Conservation (phyloP, 2,797 vertebrate species). For the Enteromius trimaculatus region DNA sequence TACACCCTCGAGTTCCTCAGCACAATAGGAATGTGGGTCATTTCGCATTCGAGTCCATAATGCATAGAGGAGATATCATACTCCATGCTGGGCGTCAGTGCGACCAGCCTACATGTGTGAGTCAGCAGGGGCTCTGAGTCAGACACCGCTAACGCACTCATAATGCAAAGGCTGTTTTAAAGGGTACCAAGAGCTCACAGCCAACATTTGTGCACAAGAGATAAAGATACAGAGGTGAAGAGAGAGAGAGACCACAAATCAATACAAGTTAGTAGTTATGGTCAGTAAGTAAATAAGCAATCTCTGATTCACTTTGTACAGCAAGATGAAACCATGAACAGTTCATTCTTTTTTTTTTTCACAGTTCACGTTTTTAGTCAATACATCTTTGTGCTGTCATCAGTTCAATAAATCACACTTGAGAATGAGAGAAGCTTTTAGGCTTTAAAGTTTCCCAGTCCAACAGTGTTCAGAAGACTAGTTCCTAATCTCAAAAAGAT, state of each 20-base stretch:
- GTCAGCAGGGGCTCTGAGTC: slow-evolving; percentile 42
- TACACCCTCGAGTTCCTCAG: slow-evolving; percentile 64
- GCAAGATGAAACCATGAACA: slow-evolving; percentile 65
- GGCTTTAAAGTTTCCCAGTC: slow-evolving; percentile 63
- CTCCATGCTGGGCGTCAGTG: slow-evolving; percentile 53
- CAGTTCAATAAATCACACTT: slow-evolving; percentile 67
- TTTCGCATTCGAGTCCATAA: slow-evolving; percentile 59
- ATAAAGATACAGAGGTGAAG: slow-evolving; percentile 44
- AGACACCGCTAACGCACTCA: slow-evolving; percentile 33
- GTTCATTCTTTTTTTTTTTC: slow-evolving; percentile 61
- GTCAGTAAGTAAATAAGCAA: slow-evolving; percentile 55
- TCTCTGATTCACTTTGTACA: slow-evolving; percentile 69
- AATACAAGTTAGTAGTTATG: slow-evolving; percentile 49
- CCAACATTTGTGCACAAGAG: slow-evolving; percentile 45
- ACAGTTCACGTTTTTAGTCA: slow-evolving; percentile 1
- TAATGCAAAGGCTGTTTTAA: slow-evolving; percentile 57
- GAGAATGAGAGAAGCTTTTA: slow-evolving; percentile 67
- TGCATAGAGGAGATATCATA: slow-evolving; percentile 62
- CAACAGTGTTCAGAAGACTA: slow-evolving; percentile 63
- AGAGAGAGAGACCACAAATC: slow-evolving; percentile 33
- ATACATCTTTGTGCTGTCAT: slow-evolving; percentile 55
- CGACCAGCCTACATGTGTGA: slow-evolving; percentile 43
- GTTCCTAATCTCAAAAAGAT: slow-evolving; percentile 56
- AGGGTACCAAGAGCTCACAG: slow-evolving; percentile 56
- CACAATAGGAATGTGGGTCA: slow-evolving; percentile 64